Base-by-base conservation (phyloP, 2,113 vertebrate genomes). In the Chitala chitala region DNA sequence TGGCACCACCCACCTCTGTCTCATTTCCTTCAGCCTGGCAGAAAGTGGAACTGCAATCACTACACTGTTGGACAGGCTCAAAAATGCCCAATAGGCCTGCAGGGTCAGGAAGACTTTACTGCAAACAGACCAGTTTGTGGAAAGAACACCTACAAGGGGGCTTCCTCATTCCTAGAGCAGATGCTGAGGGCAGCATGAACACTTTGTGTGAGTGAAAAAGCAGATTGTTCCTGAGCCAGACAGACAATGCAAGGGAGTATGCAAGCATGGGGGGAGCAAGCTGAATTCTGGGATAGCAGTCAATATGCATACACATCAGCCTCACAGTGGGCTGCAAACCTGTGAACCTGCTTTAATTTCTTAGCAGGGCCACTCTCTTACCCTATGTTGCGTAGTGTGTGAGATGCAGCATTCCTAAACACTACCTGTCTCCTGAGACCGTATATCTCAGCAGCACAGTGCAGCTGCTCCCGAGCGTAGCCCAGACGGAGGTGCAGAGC, bases 401-500 rank as follows among this genome's bases (percentile, higher is more conserved):
- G n/a, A n/a, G n/a, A n/a, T n/a, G n/a, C n/a, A n/a, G n/a, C n/a
- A n/a, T 38, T 26, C 26, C 31, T n/a, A 15, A 42, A 64, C n/a
- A 33, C 36, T 79, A 88, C 84, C 83, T 81, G 86, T 66, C 77
- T 76, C 76, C 65, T 79, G 3, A 88, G 79, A 55, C 86, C 63
- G 13, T 84, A 85, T 71, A 89, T 84, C 76, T 85, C 82, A 9
- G 69, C 54, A 9, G 87, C 80, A 13, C 81, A 82, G 51, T 86
- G 81, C 53, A 83, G 82, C 68, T 88, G 82, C 78, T 91, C 86
- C 69, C 90, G 73, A 55, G 81, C 71, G 0, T 80, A 42, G 5
- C 87, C 87, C 24, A 89, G 81, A 38, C 79, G 77, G 71, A 87
- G 86, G 79, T 90, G 87, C 22, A 89, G 81, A 31, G 74, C 77